Percentiles rank a stretch among this genome's conserved stretches.
Evolutionary conservation across 2,888 invertebrate species (phyloP).

Genomic region (Drosophila ustulata): DNA sequence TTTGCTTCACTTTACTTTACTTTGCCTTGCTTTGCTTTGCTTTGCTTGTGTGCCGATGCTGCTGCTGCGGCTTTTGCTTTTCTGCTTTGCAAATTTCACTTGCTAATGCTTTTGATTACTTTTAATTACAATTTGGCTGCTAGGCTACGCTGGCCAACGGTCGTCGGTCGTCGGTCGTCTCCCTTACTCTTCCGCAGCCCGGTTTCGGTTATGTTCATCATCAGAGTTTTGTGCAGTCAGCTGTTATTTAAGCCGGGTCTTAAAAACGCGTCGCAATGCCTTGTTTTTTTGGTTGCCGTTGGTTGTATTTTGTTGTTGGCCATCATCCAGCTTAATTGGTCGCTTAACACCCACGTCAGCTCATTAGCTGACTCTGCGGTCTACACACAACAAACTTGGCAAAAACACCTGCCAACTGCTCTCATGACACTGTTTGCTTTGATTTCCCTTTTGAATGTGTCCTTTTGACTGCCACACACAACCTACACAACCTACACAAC

Average conservation of each 20-base stretch:
- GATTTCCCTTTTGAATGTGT: conserved; percentile 8
- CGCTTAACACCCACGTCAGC: conserved; percentile 57
- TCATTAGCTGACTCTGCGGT: conserved; percentile 36
- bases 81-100: conserved; percentile 63
- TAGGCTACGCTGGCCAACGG: conserved; percentile 57
- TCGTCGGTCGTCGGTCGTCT: neutral
- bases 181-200: neutral
- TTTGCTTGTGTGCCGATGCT: conserved; percentile 20
- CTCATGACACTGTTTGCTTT: conserved; percentile 17
- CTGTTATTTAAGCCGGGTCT: conserved; percentile 51
- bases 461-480: neutral
- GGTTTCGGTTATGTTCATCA: conserved; percentile 33
- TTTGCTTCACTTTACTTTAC: conserved; percentile 15
- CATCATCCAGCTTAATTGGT: conserved; percentile 65
- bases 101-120: conserved; percentile 78
- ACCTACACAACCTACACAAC: neutral
- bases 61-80: conserved; percentile 44
- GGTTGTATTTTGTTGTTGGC: conserved; percentile 27
- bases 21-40: neutral
- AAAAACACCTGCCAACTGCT: conserved; percentile 5
- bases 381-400: neutral
- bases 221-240: conserved; percentile 70
- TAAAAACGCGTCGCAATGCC: conserved; percentile 39
- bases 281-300: neutral
- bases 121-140: conserved; percentile 77